A percentile compares a stretch with the other conserved stretches of the same genome.
phyloP scores from a whole-genome alignment of 2,113 vertebrate species.

The Suncus etruscus region DNA sequence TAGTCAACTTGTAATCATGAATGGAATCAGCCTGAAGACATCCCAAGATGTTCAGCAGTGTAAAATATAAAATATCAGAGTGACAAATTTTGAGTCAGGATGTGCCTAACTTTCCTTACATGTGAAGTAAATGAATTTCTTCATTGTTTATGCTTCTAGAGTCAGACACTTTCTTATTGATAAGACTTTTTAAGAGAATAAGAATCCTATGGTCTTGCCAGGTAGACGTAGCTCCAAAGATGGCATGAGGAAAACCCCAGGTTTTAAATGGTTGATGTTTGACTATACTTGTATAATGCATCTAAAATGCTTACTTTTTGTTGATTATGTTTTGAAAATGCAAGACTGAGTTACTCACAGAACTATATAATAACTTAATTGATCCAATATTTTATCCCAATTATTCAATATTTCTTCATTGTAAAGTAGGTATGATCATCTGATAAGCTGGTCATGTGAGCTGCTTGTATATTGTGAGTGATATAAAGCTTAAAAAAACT shows the following conservation, averaged over 20 bases:
- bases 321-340: conserved; percentile 33
- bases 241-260: background rate
- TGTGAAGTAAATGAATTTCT: background rate
- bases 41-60: background rate
- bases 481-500: background rate
- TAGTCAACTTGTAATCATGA: background rate
- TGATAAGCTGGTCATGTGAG: background rate
- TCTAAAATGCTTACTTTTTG: conserved; percentile 55
- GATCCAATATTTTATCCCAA: conserved; percentile 7
- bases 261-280: conserved; percentile 45
- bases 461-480: background rate
- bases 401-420: conserved; percentile 5
- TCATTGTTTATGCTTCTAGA: background rate
- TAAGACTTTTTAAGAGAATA: conserved; percentile 20
- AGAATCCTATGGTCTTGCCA: background rate
- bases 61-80: background rate
- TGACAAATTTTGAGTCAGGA: background rate
- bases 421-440: background rate
- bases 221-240: background rate
- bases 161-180: background rate
- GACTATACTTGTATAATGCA: conserved; percentile 18
- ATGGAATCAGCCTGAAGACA: background rate
- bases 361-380: background rate
- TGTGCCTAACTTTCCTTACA: background rate
- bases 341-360: conserved; percentile 14